phyloP scores from a whole-genome alignment of 1,140 invertebrate genomes.

The Tachypleus tridentatus region DNA sequence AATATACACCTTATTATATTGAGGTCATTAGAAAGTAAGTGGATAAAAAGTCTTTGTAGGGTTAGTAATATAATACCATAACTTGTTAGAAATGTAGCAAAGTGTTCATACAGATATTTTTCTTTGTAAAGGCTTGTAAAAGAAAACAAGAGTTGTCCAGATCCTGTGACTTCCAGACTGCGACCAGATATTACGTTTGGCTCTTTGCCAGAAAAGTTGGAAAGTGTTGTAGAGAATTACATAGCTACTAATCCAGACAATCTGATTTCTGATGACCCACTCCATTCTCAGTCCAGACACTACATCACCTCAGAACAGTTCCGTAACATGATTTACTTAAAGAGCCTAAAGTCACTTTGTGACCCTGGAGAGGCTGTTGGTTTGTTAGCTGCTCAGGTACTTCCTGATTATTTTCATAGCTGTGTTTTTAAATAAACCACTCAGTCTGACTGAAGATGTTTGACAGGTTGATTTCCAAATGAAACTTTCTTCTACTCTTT shows the following conservation, averaged over 20 bases:
- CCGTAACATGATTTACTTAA: constrained; percentile 57
- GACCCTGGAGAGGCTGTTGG: constrained; percentile 94
- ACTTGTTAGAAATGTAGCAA: too few species aligned
- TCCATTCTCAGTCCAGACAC: too few species aligned
- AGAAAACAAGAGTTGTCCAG: constrained; percentile 29
- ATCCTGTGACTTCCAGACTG: constrained; percentile 56
- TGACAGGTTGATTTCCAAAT: too few species aligned
- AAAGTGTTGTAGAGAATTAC: constrained; percentile 53
- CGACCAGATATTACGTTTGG: constrained; percentile 63
- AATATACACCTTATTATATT: too few species aligned
- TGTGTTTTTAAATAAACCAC: background rate
- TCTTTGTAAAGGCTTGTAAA: constrained; percentile 25
- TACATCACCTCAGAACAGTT: constrained; percentile 10
- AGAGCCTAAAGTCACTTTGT: constrained; percentile 59
- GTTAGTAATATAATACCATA: too few species aligned
- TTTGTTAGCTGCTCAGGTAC: constrained; percentile 69
- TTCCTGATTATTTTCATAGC: constrained; percentile 10
- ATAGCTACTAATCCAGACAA: constrained; percentile 32
- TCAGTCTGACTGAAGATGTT: background rate
- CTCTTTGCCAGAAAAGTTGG: constrained; percentile 58
- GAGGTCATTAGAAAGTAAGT: too few species aligned
- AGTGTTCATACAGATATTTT: too few species aligned
- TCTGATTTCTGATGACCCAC: constrained; percentile 2
- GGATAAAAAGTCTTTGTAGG: too few species aligned
- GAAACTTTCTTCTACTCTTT: too few species aligned